Conservation (phyloP, 2,113 vertebrate genomes). For the Sterrhoptilus dennistouni region DNA sequence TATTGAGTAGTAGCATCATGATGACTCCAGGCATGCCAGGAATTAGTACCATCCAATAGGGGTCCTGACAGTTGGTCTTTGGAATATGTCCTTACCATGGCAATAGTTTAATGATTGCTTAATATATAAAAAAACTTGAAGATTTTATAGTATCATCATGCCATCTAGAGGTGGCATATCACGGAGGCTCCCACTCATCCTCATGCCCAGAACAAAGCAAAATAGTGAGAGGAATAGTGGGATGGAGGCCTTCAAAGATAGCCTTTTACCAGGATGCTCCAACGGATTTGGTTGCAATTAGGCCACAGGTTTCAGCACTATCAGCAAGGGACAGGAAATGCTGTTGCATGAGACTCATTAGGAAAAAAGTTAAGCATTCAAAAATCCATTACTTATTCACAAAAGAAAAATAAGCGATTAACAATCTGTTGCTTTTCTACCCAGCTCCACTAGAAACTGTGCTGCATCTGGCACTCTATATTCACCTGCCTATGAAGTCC, state of each 20-base stretch:
- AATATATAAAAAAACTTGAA: background rate
- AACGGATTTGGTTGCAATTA: background rate
- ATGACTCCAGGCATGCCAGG: background rate
- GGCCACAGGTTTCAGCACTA: background rate
- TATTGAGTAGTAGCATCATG: background rate
- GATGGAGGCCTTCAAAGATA: background rate
- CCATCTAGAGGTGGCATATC: slow-evolving; percentile 59
- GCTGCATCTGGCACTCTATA: background rate
- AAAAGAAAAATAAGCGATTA: background rate
- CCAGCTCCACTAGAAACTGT: background rate
- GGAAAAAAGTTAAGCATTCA: background rate
- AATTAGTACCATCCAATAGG: background rate
- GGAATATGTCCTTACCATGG: background rate
- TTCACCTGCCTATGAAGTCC: background rate
- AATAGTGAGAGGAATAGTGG: background rate
- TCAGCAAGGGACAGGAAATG: background rate
- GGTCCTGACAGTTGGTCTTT: background rate
- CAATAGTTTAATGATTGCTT: background rate
- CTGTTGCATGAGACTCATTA: background rate
- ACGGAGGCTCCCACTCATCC: background rate
- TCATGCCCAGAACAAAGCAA: background rate
- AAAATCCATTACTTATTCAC: background rate
- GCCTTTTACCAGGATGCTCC: background rate
- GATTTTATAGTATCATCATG: slow-evolving; percentile 43
- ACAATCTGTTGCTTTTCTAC: background rate